Evolutionary conservation across 2,797 vertebrate genomes (phyloP), one percentile per base, ranked within the genome.

Genomic region (Rhinichthys osculus): DNA sequence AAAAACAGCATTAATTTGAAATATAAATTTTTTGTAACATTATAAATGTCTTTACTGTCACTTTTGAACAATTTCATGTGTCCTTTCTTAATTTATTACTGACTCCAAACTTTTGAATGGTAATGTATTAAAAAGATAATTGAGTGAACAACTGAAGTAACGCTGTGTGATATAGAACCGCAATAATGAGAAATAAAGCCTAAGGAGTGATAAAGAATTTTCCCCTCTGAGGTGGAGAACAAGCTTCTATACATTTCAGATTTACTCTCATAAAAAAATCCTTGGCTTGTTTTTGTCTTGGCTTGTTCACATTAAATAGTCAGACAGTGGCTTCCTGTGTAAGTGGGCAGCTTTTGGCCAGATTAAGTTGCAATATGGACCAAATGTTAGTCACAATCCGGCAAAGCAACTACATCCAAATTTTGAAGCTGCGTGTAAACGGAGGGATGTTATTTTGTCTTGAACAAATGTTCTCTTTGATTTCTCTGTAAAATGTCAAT

Each of bases 301-400:
- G 47, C 47, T 84, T n/a, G 11, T 16, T 67, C 57, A 67, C 71
- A 13, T 67, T 3, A 67, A 27, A 54, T 84, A 33, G 33, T 35
- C 35, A 78, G 72, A 74, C 71, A 66, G 64, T 69, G 50, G 8
- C 13, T 70, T 59, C 11, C 33, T 59, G 64, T 71, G 5, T 44
- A 71, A 59, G 52, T 78, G 50, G 76, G 62, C 1, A 5, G 54
- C 62, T 71, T 5, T 33, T 62, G 79, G 79, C 30, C 4, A 38
- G 42, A 54, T 81, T 70, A 50, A n/a, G 44, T 50, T 50, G 19
- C 27, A 64, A 64, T 76, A 67, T 50, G 38, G 14, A 83, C 16
- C 33, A 67, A 44, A 50, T 14, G 17, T 67, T 50, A 70, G 21
- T 70, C 66, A 81, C 30, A 81, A 17, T 27, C 66, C 35, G 64